Evolutionary conservation across 2,797 vertebrate genomes (phyloP), one percentile per base, ranked within the genome.

Genomic region (Ctenochaetus hawaiiensis): DNA sequence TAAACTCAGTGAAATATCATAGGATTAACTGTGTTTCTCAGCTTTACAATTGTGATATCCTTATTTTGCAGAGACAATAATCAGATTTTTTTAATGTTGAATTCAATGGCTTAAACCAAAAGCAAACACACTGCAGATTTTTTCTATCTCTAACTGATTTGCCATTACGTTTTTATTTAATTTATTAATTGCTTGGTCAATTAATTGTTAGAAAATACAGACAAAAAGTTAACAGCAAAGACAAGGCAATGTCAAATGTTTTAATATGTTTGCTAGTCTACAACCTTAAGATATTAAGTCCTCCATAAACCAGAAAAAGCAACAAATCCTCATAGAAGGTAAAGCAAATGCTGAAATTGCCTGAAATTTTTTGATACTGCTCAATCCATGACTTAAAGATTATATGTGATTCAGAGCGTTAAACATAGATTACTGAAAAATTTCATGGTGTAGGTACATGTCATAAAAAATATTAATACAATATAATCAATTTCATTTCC

Each of bases 111-210:
- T 20, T 18, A 30, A 22, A 51, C 16, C 39, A 72, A 60, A 64
- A 52, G 43, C 39, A 22, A 52, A 13, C 26, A 26, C 37, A 71
- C 14, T 44, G 23, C 17, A 18, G 2, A 72, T 58, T 8, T 1
- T 51, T 57, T 63, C 41, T 26, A 47, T 45, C 61, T 34, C 63
- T 8, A 26, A 56, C 6, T 45, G 23, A 47, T 47, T 8, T 53
- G 30, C 5, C n/a, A 51, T 43, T 26, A 52, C 20, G 34, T 30
- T 8, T 39, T 48, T 20, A 49, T 30, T 54, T 13, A 30, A 7
- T 34, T 20, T n/a, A 44, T 44, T 13, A 14, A 54, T 67, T 77
- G 22, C 61, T 77, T 74, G 53, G 37, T 67, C 20, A 16, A 49
- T 48, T 48, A 62, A 72, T 72, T 10, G 30, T 53, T 18, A 53